Conservation (phyloP, 2,113 vertebrate species). For the Drymodes brunneopygia region DNA sequence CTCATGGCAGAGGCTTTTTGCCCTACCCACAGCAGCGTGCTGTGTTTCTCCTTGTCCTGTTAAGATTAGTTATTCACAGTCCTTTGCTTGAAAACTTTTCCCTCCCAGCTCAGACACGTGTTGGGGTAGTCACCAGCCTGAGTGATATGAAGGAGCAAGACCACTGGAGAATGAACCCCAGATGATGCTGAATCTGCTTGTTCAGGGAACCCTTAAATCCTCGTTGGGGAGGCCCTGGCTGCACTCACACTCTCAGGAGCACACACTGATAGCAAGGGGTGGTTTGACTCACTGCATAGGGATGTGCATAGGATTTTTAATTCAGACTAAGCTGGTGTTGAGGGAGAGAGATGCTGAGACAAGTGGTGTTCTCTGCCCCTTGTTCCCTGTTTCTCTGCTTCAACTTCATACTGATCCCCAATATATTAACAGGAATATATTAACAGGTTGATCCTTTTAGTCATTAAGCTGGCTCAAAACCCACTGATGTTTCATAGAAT, state of each 20-base stretch:
- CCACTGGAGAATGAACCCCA: neutral
- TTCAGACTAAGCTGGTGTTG: neutral
- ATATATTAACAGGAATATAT: neutral
- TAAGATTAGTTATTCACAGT: neutral
- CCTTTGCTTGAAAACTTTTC: neutral
- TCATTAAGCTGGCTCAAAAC: neutral
- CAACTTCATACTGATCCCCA: neutral
- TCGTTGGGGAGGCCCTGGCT: neutral
- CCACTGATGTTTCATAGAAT: neutral
- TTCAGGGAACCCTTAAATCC: neutral
- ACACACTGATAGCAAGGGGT: neutral
- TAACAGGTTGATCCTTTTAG: neutral
- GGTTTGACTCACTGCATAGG: neutral
- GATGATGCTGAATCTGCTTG: neutral
- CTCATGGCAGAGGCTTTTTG: neutral
- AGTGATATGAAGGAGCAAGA: neutral
- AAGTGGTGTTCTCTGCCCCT: neutral
- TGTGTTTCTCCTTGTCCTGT: neutral
- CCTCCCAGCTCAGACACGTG: neutral
- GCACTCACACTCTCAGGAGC: neutral
- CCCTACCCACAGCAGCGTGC: neutral
- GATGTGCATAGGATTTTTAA: neutral
- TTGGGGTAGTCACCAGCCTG: rapidly evolving
- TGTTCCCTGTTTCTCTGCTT: neutral
- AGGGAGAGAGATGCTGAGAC: neutral